Evolutionary conservation across 2,113 vertebrate species (phyloP).

Genomic region (Lagopus leucura): DNA sequence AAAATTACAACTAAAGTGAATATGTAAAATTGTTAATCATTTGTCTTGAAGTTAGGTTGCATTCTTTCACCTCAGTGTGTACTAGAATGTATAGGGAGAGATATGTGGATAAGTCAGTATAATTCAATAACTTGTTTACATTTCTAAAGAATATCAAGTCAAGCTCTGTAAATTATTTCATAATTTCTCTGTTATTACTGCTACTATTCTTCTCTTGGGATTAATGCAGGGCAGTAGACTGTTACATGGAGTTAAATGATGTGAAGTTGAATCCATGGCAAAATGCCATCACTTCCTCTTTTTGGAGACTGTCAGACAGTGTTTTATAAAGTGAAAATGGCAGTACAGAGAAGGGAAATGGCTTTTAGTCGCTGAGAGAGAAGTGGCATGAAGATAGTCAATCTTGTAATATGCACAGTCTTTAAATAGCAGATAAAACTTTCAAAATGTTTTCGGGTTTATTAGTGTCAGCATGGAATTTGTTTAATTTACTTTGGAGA

Average conservation of each 20-base stretch:
- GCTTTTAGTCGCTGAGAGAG: neutral
- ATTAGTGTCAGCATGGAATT: neutral
- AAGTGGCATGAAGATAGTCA: neutral
- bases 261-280: neutral
- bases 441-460: neutral
- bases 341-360: neutral
- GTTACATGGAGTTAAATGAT: neutral
- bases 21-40: neutral
- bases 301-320: neutral
- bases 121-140: neutral
- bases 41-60: neutral
- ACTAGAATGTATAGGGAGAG: neutral
- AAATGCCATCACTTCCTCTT: neutral
- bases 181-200: neutral
- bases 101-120: neutral
- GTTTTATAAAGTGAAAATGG: slow-evolving; percentile 6
- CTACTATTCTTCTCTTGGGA: neutral
- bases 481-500: neutral
- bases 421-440: neutral
- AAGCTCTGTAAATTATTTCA: neutral
- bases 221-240: neutral
- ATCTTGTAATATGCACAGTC: neutral
- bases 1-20: neutral
- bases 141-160: neutral
- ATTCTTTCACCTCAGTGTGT: neutral